Conservation (phyloP, 2,888 invertebrate species). For the Tyria jacobaeae region DNA sequence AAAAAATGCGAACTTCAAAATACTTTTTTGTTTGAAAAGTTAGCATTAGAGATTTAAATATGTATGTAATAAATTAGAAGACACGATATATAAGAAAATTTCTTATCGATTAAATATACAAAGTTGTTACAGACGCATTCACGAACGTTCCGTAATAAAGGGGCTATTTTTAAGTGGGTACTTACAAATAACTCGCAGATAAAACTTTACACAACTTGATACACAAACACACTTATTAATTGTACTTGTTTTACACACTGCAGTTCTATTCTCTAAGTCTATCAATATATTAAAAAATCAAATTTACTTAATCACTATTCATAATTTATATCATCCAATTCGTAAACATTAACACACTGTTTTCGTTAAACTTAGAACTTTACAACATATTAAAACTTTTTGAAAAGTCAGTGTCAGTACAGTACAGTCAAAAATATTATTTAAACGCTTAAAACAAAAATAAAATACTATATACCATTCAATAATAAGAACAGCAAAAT, state of each 20-base stretch:
- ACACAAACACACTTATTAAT: slow-evolving; percentile 16
- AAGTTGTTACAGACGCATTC: slow-evolving; percentile 7
- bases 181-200: slow-evolving; percentile 13
- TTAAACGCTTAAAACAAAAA: background rate
- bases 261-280: background rate
- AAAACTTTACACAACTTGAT: slow-evolving; percentile 30
- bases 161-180: slow-evolving; percentile 29
- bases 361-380: background rate
- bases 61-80: no score
- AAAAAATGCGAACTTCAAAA: no score
- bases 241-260: background rate
- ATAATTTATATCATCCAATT: background rate
- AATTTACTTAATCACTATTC: background rate
- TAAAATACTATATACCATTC: background rate
- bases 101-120: no score
- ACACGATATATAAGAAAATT: no score
- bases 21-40: no score
- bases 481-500: background rate
- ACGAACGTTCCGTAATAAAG: slow-evolving; percentile 5
- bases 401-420: background rate
- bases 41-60: no score
- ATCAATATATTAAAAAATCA: background rate
- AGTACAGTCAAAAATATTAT: background rate
- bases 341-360: background rate
- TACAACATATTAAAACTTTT: background rate